Percentiles rank a stretch among this genome's conserved stretches.
Evolutionary conservation across 2,888 invertebrate genomes (phyloP).

Genomic region (Thysanoteuthis rhombus): DNA sequence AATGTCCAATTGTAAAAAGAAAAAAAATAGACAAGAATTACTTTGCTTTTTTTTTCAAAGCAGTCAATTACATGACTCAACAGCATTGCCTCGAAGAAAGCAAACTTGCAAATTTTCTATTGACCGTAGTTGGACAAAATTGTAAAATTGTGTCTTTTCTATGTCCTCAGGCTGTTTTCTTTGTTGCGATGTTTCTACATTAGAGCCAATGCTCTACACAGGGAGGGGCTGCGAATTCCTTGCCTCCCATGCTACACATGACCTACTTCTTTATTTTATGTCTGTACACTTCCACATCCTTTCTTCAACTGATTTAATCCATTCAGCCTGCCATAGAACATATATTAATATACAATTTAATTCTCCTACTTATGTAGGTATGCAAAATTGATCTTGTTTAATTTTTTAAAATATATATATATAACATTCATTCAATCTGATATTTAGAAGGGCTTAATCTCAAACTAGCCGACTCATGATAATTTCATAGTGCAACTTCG

Average conservation of each 20-base stretch:
- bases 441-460: too few relatives aligned
- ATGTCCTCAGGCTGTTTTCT: neutral
- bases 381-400: neutral
- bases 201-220: neutral
- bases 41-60: neutral
- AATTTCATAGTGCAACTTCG: too few relatives aligned
- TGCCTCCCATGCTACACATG: neutral
- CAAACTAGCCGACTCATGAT: too few relatives aligned
- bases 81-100: neutral
- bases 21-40: too few relatives aligned
- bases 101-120: neutral
- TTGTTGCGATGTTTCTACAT: neutral
- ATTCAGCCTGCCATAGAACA: neutral
- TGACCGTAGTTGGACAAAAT: neutral
- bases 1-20: neutral
- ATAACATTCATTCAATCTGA: too few relatives aligned
- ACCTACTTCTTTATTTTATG: neutral
- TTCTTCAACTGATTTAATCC: neutral
- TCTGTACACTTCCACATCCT: neutral
- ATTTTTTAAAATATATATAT: too few relatives aligned
- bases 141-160: neutral
- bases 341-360: neutral
- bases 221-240: neutral
- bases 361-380: neutral
- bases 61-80: neutral